Percentiles rank a stretch among this genome's conserved stretches.
Conservation (phyloP, 2,797 vertebrate genomes). For the Ctenopoma multispine region DNA sequence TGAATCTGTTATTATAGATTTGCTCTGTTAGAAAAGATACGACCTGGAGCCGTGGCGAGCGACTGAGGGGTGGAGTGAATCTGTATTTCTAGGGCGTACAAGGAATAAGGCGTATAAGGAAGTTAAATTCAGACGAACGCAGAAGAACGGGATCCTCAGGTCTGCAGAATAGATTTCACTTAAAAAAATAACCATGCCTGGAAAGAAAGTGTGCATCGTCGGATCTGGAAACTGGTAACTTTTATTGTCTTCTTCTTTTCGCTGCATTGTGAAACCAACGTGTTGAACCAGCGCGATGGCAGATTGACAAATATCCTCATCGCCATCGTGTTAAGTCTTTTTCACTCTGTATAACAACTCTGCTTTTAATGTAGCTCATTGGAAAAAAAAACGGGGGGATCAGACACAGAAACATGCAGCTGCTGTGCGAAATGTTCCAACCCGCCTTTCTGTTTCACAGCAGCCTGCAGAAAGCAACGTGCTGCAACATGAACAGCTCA, state of each 20-base stretch:
- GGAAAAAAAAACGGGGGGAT: neutral
- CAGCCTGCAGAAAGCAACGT: neutral
- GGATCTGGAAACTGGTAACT: slow-evolving; percentile 82
- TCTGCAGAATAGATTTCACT: neutral
- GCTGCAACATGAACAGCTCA: neutral
- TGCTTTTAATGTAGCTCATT: too few species aligned
- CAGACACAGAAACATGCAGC: neutral
- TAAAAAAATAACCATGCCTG: slow-evolving; percentile 67
- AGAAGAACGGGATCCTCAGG: neutral
- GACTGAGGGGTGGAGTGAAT: slow-evolving; percentile 32
- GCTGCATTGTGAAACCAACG: neutral
- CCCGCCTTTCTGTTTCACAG: neutral
- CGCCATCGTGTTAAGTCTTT: neutral
- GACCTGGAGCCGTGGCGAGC: slow-evolving; percentile 19
- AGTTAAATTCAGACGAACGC: slow-evolving; percentile 41
- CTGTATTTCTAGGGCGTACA: slow-evolving; percentile 61
- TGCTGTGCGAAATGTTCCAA: too few species aligned
- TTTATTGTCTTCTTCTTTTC: neutral
- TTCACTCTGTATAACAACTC: too few species aligned
- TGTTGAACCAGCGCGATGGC: neutral
- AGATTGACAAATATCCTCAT: neutral
- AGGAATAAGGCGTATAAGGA: slow-evolving; percentile 82
- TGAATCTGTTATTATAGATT: neutral
- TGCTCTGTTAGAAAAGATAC: neutral
- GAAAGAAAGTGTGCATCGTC: slow-evolving; percentile 85